Evolutionary conservation across 1,140 invertebrate species (phyloP), one percentile per base, ranked within the genome.

Genomic region (Zaprionus tsacasi): DNA sequence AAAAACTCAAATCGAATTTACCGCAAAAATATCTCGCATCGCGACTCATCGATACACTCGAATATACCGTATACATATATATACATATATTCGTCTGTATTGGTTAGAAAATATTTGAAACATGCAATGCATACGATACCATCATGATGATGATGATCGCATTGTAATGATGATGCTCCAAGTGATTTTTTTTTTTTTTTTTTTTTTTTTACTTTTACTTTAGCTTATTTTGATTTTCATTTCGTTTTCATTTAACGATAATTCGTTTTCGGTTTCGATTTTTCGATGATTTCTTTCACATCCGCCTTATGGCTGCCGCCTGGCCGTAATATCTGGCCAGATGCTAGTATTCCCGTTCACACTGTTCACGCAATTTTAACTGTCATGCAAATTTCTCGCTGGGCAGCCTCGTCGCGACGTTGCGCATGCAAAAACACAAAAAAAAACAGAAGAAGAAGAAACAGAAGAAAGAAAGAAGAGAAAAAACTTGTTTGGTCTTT

Each of bases 321-420:
- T 65, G 52, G 11, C 25, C 58, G 30, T 66, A 38, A 57, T 45
- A 55, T 66, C 54, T 59, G 35, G 21, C 45, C 69, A 35, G 55
- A 52, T 67, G 45, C 54, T 65, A 66, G 66, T 72, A 55, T 35
- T 35, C 33, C 33, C 33, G 33, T 35, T 35, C 10, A 40, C 63
- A 71, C 69, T 55, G 56, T 71, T 65, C 69, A 71, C 69, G 69
- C 35, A 59, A 38, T 45, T 66, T 71, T 66, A 50, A 66, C 70
- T 72, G 70, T 72, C 70, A 72, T 72, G 70, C 63, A 58, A 72
- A 72, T 72, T 67, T 67, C 36, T 55, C 33, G 21, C 56, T 48
- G 25, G 8, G 33, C 55, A 67, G 43, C 57, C 13, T 35, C 52
- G 25, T 48, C 55, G 6, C 5, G 27, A 30, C 35, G 55, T 57